Conservation (phyloP, 2,113 vertebrate species). For the Cyprinus carpio region DNA sequence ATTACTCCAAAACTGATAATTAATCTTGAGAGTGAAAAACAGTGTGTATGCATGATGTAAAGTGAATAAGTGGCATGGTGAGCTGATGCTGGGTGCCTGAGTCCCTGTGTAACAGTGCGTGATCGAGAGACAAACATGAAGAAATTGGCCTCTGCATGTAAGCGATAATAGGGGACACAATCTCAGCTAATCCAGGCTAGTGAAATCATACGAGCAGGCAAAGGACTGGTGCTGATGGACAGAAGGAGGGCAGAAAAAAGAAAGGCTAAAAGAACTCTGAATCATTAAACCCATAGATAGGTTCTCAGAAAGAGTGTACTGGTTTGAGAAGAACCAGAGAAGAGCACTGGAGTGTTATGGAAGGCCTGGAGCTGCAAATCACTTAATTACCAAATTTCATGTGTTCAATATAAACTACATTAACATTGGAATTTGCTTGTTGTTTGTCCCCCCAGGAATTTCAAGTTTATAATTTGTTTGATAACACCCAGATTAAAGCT, state of each 20-base stretch:
- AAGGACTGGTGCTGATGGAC: slow-evolving; percentile 29
- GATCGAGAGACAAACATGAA: slow-evolving; percentile 58
- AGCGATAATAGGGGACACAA: slow-evolving; percentile 70
- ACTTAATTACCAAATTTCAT: too few species aligned
- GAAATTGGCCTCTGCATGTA: slow-evolving; percentile 65
- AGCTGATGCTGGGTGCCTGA: slow-evolving; percentile 15
- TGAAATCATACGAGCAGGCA: slow-evolving; percentile 63
- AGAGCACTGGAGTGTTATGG: neutral
- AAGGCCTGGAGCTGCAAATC: too few species aligned
- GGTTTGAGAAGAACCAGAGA: slow-evolving; percentile 1
- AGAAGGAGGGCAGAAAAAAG: slow-evolving; percentile 11
- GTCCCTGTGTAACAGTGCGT: slow-evolving; percentile 15
- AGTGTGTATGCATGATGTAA: neutral
- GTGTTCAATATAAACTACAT: too few species aligned
- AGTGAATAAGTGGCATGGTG: neutral
- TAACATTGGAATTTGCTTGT: too few species aligned
- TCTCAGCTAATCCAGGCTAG: slow-evolving; percentile 67
- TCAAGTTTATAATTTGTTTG: too few species aligned
- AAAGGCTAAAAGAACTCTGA: neutral
- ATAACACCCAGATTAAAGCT: neutral
- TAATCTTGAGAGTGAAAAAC: slow-evolving; percentile 59
- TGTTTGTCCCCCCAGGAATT: too few species aligned
- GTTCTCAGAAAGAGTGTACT: neutral
- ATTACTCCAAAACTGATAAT: slow-evolving; percentile 73
- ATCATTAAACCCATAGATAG: slow-evolving; percentile 15